Percentiles rank a stretch among this genome's conserved stretches.
phyloP scores from a whole-genome alignment of 30 jellyfish, hydroid and myxozoan genomes.

The Calvadosia cruxmelitensis region DNA sequence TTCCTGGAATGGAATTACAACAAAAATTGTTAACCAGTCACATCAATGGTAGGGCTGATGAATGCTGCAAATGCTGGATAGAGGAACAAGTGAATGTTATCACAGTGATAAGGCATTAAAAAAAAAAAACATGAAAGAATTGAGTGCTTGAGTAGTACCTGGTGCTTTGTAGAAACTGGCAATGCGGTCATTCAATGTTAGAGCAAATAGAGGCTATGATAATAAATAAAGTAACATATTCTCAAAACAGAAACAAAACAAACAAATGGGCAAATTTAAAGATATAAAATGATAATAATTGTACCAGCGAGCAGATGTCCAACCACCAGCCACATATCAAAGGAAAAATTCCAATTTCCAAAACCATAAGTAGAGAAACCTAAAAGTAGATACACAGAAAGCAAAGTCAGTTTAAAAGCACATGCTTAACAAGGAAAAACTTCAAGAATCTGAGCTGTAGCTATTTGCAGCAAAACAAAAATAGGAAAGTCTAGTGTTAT shows the following conservation, averaged over 20 bases:
- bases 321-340: constrained; percentile 95
- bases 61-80: background rate
- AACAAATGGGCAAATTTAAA: too few relatives aligned
- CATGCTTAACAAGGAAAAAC: too few relatives aligned
- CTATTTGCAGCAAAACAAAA: background rate
- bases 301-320: constrained; percentile 82
- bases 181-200: constrained; percentile 63
- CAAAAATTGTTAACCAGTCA: background rate
- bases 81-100: too few relatives aligned
- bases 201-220: constrained; percentile 81
- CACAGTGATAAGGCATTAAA: too few relatives aligned
- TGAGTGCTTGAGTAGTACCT: constrained; percentile 20
- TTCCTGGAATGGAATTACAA: constrained; percentile 21
- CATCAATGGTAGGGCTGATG: background rate
- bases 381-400: too few relatives aligned
- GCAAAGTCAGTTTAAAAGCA: too few relatives aligned
- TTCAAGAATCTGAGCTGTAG: background rate
- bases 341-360: constrained; percentile 89
- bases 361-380: constrained; percentile 75
- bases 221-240: background rate
- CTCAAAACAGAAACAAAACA: background rate
- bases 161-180: constrained; percentile 82
- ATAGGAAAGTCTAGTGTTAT: background rate
- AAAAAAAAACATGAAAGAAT: too few relatives aligned
- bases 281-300: background rate